phyloP scores from a whole-genome alignment of 2,797 vertebrate genomes.

The Tragelaphus eurycerus region DNA sequence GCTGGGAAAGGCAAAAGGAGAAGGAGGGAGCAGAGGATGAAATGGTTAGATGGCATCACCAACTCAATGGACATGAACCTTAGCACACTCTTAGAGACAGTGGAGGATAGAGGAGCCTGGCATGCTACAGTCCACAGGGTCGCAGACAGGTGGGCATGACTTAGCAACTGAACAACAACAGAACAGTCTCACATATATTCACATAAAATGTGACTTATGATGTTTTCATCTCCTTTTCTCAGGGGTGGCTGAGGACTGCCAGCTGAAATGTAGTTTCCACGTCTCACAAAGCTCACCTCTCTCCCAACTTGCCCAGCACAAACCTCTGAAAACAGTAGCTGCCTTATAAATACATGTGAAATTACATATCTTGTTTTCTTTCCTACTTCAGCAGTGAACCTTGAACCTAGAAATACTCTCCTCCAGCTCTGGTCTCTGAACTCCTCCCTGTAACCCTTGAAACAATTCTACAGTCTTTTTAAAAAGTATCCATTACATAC shows the following conservation, averaged over 20 bases:
- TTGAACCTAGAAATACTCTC: not conserved
- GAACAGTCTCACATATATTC: too few species aligned
- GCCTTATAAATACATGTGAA: not conserved
- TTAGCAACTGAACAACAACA: not conserved
- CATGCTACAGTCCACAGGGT: not conserved
- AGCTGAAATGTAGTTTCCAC: too few species aligned
- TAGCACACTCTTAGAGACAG: not conserved
- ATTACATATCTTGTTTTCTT: not conserved
- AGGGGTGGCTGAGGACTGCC: not conserved
- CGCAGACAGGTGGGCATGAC: not conserved
- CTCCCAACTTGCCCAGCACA: too few species aligned
- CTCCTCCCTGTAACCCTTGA: not conserved
- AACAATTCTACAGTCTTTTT: not conserved
- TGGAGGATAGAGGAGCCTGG: not conserved
- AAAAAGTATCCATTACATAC: not conserved
- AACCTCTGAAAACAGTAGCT: not conserved
- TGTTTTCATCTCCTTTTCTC: not conserved
- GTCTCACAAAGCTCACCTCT: not conserved
- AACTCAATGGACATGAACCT: not conserved
- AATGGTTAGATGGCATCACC: not conserved
- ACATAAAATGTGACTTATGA: not conserved
- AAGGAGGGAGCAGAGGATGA: not conserved
- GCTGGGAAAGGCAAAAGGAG: not conserved
- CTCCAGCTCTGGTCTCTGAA: not conserved
- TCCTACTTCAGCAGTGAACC: not conserved